Conservation (phyloP, 2,797 vertebrate species). For the Enteromius afrohamiltoni region DNA sequence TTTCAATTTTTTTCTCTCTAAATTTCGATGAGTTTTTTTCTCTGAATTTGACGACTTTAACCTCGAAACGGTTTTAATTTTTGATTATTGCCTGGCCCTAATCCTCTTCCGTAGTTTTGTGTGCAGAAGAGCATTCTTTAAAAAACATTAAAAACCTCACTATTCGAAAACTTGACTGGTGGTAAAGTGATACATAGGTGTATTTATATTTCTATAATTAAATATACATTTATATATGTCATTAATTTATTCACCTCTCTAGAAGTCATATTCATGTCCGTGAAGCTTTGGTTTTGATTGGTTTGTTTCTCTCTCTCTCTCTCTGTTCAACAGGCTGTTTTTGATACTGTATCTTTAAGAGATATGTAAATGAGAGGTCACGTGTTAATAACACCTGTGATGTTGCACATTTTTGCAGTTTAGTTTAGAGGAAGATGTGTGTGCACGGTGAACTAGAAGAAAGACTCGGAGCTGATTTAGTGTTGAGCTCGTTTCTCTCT, state of each 20-base stretch:
- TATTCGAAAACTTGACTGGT: neutral
- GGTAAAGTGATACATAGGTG: neutral
- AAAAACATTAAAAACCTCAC: neutral
- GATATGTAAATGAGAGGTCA: conserved; percentile 15
- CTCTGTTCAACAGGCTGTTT: neutral
- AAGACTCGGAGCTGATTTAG: too few relatives aligned
- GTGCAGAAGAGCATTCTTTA: neutral
- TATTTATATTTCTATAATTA: neutral
- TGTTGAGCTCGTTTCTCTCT: too few relatives aligned
- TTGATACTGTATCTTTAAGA: conserved; percentile 4
- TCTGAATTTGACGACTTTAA: too few relatives aligned
- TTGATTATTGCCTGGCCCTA: too few relatives aligned
- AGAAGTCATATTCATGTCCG: neutral
- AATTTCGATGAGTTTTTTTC: too few relatives aligned
- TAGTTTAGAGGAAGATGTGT: neutral
- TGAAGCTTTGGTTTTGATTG: neutral
- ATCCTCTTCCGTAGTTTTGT: too few relatives aligned
- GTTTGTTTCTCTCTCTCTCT: neutral
- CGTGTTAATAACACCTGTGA: conserved; percentile 1
- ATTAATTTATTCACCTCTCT: neutral
- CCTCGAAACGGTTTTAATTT: too few relatives aligned
- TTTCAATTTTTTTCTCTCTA: too few relatives aligned
- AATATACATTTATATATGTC: neutral
- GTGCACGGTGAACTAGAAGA: neutral
- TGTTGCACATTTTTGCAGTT: neutral